Conservation (phyloP, 2,888 invertebrate genomes). For the Phytoseiulus persimilis region DNA sequence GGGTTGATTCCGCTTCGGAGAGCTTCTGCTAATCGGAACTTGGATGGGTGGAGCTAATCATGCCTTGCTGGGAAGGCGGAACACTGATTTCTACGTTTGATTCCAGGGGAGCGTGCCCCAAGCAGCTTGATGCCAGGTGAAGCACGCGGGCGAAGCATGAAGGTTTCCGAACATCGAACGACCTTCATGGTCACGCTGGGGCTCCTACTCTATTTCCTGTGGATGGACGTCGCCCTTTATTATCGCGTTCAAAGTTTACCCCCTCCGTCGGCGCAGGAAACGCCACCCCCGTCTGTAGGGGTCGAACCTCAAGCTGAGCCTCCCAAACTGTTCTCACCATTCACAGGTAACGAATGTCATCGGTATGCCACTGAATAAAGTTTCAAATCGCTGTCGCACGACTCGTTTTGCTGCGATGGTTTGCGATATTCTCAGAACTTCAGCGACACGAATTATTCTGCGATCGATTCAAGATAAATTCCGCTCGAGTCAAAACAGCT, state of each 20-base stretch:
- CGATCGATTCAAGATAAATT: no score
- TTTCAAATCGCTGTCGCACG: no score
- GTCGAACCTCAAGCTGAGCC: slow-evolving; percentile 54
- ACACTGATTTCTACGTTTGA: background rate
- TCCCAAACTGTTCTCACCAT: slow-evolving; percentile 44
- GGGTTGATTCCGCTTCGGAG: background rate
- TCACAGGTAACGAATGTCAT: slow-evolving; percentile 40
- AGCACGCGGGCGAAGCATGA: background rate
- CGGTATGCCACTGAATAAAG: background rate
- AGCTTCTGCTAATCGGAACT: no score
- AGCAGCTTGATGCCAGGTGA: background rate
- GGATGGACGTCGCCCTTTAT: slow-evolving; percentile 46
- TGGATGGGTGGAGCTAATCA: background rate
- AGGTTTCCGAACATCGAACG: slow-evolving; percentile 41
- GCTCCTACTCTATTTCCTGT: slow-evolving; percentile 44
- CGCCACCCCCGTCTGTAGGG: slow-evolving; percentile 56
- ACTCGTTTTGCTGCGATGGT: no score
- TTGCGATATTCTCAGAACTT: no score
- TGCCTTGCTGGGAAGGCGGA: background rate
- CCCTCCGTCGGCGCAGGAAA: slow-evolving; percentile 41
- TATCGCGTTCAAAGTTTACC: slow-evolving; percentile 43
- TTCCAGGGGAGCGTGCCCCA: background rate
- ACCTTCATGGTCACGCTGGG: slow-evolving; percentile 41
- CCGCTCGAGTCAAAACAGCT: no score
- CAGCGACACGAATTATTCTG: no score